Evolutionary conservation across 2,797 vertebrate genomes (phyloP), one percentile per base, ranked within the genome.

Genomic region (Anguilla megastoma): DNA sequence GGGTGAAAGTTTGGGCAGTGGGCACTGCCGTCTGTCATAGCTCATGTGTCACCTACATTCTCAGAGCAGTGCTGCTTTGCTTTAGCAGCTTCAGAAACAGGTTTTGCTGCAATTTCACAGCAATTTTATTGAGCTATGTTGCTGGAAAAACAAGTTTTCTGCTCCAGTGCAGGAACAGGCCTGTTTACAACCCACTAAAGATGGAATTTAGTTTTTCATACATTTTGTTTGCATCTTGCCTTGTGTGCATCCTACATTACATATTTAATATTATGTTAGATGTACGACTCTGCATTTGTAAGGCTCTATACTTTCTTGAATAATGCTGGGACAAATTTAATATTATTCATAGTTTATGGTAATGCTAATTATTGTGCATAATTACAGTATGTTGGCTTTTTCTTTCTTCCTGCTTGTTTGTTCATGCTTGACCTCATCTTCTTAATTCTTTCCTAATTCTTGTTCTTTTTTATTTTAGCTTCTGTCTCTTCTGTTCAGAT

Each of bases 401-500:
- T 14, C 2, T 82, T 71, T 6, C 82, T 56, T 7, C 9, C 33
- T 71, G 27, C 8, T 30, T 84, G 58, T 56, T 10, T 71, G 9
- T 85, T 71, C 83, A 66, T 88, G 66, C 83, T 71, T 85, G 45
- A 71, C 27, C 18, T 85, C 18, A 56, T 66, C 82, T 12, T 2
- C 63, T 74, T 66, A 56, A 27, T 45, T 85, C 30, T 63, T 66
- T 85, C 8, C 50, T 79, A 18, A 27, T 33, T 88, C 71, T 50
- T 79, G 21, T 24, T 52, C 60, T 69, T 58, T 74, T 85, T 21
- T 58, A 18, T 76, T 36, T 52, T 85, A 36, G 24, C 71, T 58
- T 41, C 52, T 58, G 54, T 86, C 85, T 50, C 60, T 90, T 93
- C 91, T 93, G 90, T 94, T 95, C 91, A 92, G 89, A 93, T 94